Percentiles rank a stretch among this genome's conserved stretches.
Conservation (phyloP, 1,140 invertebrate genomes). For the Sitobion miscanthi region DNA sequence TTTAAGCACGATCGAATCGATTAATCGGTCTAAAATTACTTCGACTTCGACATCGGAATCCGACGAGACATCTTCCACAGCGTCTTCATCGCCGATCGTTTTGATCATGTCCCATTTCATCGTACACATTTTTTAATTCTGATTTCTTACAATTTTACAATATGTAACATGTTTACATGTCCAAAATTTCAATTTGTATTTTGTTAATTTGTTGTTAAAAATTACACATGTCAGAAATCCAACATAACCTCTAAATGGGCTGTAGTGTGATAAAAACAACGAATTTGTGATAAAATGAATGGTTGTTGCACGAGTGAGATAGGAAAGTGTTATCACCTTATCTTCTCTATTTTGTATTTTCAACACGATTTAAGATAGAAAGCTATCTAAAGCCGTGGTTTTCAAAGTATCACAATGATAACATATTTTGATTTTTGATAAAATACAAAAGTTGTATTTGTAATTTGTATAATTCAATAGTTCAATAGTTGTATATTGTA, state of each 20-base stretch:
- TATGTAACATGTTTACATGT: not conserved
- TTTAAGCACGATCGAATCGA: not conserved
- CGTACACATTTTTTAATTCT: not conserved
- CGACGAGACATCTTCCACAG: slow-evolving; percentile 78
- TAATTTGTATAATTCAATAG: too few species aligned
- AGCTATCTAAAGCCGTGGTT: too few species aligned
- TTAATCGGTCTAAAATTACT: slow-evolving; percentile 64
- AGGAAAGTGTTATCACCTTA: too few species aligned
- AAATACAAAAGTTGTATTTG: not conserved
- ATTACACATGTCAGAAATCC: not conserved
- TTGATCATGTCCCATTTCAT: slow-evolving; percentile 66
- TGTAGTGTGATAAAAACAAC: not conserved
- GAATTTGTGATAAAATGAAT: too few species aligned
- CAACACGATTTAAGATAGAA: too few species aligned
- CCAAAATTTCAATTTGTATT: not conserved
- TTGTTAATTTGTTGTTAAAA: not conserved
- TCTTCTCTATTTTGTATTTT: too few species aligned
- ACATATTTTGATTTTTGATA: not conserved
- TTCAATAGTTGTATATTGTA: too few species aligned
- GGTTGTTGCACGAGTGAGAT: too few species aligned
- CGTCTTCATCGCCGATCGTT: slow-evolving; percentile 81
- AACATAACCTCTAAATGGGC: not conserved
- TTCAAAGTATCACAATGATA: not conserved
- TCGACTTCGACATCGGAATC: slow-evolving; percentile 83
- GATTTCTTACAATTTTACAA: too few species aligned